phyloP scores from a whole-genome alignment of 2,888 invertebrate genomes.

The Caenorhabditis doughertyi region DNA sequence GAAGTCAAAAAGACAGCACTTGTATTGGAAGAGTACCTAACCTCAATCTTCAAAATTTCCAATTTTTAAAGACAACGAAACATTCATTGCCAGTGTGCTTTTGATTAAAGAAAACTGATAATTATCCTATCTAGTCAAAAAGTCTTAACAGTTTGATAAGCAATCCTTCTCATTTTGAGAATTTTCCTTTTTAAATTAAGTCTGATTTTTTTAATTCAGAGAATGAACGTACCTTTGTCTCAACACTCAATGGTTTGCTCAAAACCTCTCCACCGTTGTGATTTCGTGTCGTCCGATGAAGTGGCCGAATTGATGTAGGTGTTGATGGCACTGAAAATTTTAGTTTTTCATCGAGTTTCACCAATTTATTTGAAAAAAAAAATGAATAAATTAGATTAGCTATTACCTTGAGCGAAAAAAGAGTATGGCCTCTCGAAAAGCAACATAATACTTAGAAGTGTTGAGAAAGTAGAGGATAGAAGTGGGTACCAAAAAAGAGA shows the following conservation, averaged over 20 bases:
- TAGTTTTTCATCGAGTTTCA: background rate
- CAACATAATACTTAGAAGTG: conserved; percentile 28
- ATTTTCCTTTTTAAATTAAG: too few species aligned
- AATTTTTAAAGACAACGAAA: too few species aligned
- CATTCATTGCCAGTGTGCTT: too few species aligned
- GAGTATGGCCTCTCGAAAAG: conserved; percentile 42
- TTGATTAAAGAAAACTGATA: too few species aligned
- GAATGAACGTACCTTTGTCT: conserved; percentile 63
- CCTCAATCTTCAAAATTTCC: too few species aligned
- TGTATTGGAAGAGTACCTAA: too few species aligned
- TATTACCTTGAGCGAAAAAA: conserved; percentile 38
- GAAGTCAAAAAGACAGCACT: too few species aligned
- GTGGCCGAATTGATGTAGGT: conserved; percentile 45
- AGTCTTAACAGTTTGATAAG: too few species aligned
- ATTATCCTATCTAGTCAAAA: too few species aligned
- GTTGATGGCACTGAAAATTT: conserved; percentile 57
- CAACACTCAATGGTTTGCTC: conserved; percentile 42
- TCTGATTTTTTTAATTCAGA: background rate
- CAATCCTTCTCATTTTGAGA: too few species aligned
- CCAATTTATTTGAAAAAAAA: background rate
- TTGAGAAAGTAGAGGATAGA: background rate
- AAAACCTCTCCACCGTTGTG: conserved; percentile 18
- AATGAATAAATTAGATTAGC: background rate
- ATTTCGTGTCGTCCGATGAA: conserved; percentile 57
- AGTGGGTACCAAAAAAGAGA: conserved; percentile 8